Percentiles rank a stretch among this genome's conserved stretches.
These are phyloP conservation scores for Geococcyx californianus DNA, from an alignment of 2,113 vertebrate species.

Conservation along the genomic window DNA sequence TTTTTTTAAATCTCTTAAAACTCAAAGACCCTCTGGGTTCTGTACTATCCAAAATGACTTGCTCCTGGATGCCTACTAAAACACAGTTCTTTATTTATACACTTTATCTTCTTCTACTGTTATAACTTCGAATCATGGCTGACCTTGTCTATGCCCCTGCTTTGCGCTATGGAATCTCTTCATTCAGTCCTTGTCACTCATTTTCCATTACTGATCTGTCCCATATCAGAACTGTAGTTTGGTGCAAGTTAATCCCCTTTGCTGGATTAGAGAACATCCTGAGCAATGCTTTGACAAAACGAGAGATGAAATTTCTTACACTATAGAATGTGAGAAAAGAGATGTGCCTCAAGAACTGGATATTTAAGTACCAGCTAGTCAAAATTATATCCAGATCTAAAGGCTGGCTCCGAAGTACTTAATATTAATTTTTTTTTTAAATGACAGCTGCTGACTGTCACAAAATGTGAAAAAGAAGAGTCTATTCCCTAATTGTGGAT, in stretches of 20 bases:
- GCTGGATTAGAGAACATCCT: neutral
- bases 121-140: neutral
- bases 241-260: neutral
- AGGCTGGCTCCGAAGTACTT: neutral
- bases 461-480: neutral
- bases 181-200: neutral
- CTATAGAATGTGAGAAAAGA: neutral
- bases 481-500: neutral
- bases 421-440: neutral
- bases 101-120: conserved; percentile 19
- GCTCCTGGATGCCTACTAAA: neutral
- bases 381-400: neutral
- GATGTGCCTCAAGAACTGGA: neutral
- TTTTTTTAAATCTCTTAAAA: neutral
- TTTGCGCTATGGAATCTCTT: conserved; percentile 12
- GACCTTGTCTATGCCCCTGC: neutral
- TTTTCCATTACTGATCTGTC: neutral
- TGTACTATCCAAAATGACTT: neutral
- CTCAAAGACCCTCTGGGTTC: neutral
- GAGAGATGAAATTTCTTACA: neutral
- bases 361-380: neutral
- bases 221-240: neutral
- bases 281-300: neutral
- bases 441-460: neutral
- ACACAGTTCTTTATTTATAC: neutral